Conservation (phyloP, 1,140 invertebrate species). For the Dendroctonus valens region DNA sequence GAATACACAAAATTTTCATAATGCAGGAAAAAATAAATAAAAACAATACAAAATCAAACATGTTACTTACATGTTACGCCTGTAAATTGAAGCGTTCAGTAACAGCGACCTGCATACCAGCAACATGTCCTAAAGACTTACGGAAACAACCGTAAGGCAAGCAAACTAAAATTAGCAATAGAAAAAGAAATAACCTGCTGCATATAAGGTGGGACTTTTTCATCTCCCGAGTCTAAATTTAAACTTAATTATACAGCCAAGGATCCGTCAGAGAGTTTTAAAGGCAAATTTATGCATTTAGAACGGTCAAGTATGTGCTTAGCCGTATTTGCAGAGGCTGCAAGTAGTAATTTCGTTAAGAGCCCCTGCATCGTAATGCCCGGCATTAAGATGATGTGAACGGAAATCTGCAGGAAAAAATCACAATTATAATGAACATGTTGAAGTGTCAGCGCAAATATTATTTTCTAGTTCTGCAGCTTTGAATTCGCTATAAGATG, state of each 20-base stretch:
- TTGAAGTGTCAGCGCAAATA: no score
- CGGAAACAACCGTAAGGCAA: constrained; percentile 8
- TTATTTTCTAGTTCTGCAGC: no score
- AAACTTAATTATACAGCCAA: constrained; percentile 13
- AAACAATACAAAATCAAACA: constrained; percentile 1
- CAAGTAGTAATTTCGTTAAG: constrained; percentile 18
- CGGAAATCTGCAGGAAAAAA: neutral
- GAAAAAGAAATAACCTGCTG: constrained; percentile 14
- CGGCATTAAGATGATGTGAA: constrained; percentile 1
- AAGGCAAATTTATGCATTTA: constrained; percentile 18
- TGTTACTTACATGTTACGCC: neutral
- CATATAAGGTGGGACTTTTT: constrained; percentile 4
- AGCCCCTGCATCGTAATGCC: constrained; percentile 1
- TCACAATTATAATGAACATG: neutral
- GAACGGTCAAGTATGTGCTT: constrained; percentile 17
- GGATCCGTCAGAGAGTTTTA: constrained; percentile 13
- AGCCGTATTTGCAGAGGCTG: constrained; percentile 13
- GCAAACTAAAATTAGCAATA: constrained; percentile 19
- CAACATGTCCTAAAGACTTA: neutral
- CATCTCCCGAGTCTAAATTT: constrained; percentile 3
- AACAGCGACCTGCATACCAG: neutral
- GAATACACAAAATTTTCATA: no score
- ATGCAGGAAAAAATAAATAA: neutral
- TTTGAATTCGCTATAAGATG: no score
- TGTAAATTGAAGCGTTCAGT: neutral